phyloP scores from a whole-genome alignment of 2,113 vertebrate species.

The Cyrtonyx montezumae region DNA sequence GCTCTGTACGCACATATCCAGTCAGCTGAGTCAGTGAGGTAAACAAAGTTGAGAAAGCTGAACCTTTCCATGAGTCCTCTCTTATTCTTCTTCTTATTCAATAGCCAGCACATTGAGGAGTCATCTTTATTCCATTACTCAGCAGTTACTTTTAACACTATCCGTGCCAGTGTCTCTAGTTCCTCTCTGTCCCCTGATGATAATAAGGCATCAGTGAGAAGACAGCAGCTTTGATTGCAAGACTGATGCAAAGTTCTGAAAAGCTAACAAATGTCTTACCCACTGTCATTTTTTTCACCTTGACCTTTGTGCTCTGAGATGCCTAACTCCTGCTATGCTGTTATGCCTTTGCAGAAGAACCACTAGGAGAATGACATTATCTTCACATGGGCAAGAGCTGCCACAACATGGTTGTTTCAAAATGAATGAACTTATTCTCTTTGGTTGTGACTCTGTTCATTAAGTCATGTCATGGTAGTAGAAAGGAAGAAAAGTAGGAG shows the following conservation, averaged over 20 bases:
- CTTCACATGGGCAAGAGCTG: accelerated
- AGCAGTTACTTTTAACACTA: background rate
- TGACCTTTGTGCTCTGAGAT: background rate
- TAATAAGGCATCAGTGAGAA: background rate
- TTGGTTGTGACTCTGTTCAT: background rate
- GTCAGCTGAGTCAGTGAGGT: background rate
- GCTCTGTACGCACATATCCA: background rate
- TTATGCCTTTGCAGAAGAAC: background rate
- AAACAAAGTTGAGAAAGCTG: background rate
- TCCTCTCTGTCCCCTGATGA: background rate
- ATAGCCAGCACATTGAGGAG: background rate
- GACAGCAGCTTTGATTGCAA: constrained; percentile 22
- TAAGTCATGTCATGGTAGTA: background rate
- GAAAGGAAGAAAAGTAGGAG: background rate
- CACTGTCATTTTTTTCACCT: constrained; percentile 16
- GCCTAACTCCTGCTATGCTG: background rate
- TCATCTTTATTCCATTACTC: background rate
- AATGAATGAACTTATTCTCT: background rate
- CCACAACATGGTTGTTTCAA: background rate
- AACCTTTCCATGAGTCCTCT: background rate
- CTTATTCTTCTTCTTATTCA: background rate
- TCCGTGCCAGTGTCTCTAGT: accelerated
- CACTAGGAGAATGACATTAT: background rate
- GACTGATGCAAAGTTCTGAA: constrained; percentile 39
- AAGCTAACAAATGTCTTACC: constrained; percentile 36